These are phyloP conservation scores for Laticauda colubrina DNA, from an alignment of 2,113 vertebrate species.

Conservation along the genomic window DNA sequence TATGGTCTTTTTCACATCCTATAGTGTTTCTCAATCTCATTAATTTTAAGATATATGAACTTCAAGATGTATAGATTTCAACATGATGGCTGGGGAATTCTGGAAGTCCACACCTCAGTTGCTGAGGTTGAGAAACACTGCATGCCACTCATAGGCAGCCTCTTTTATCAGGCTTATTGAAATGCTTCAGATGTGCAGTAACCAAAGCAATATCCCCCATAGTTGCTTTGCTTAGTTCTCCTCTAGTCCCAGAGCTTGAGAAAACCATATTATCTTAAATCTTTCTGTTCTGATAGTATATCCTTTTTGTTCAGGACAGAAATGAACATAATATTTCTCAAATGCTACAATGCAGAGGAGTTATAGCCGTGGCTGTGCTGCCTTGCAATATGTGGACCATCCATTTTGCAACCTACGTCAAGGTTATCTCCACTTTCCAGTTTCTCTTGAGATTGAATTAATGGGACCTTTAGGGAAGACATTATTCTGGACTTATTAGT, in stretches of 20 bases:
- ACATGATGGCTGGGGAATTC: neutral
- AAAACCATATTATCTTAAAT: neutral
- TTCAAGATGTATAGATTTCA: neutral
- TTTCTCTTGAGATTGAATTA: neutral
- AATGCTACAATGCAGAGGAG: neutral
- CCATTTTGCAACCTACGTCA: neutral
- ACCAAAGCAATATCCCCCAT: neutral
- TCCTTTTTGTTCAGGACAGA: neutral
- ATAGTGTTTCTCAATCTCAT: neutral
- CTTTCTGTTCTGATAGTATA: neutral
- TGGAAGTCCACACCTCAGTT: neutral
- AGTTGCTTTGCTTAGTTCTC: neutral
- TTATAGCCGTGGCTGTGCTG: neutral
- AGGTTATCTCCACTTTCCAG: neutral
- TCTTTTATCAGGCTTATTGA: neutral
- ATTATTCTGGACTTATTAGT: neutral
- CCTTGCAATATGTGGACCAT: neutral
- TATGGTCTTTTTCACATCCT: neutral
- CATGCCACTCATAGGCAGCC: neutral
- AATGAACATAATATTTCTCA: neutral
- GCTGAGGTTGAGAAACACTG: neutral
- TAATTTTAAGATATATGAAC: neutral
- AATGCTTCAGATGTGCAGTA: neutral
- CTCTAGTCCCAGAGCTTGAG: neutral
- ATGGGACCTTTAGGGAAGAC: neutral